Evolutionary conservation across 1,140 invertebrate genomes (phyloP), one percentile per base, ranked within the genome.

Genomic region (Drosophila mojavensis): DNA sequence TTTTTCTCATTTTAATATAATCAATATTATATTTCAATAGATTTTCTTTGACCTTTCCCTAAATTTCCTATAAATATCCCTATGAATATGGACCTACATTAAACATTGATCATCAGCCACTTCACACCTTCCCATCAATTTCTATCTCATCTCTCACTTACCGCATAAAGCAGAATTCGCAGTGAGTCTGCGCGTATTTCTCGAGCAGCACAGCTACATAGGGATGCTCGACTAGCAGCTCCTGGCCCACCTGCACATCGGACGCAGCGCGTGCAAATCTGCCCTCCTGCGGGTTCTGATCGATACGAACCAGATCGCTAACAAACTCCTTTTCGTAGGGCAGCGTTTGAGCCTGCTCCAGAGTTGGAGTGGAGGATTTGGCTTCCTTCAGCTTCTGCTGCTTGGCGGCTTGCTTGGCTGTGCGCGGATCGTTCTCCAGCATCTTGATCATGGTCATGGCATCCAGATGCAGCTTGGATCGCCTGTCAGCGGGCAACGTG

Each of bases 151-250:
- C 20, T 7, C n/a, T 43, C 4, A 51, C 89, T 91, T 93, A 95
- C 94, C 95, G 94, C 45, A 93, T 90, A 80, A 97, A 96, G 92
- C 98, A 99, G 74, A 96, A 93, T 76, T 97, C 95, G 92, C 94
- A 94, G 91, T 97, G 95, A n/a, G 94, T 95, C 74, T 94, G 93
- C 28, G 94, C 93, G 81, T 94, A 95, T 79, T 96, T 95, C 17
- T 94, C 94, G n/a, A 98, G 92, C 2, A 98, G 92, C 4, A 96
- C 95, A 0, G 95, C 94, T 63, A 95, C 95, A 79, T 95, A 95
- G 3, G 97, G 95, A 81, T 94, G 94, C 85, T 98, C 97, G 3
- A 95, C 92, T 0, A 95, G 92, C 28, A 98, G 78, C 53, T 95
- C 93, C 79, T 96, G 95, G 2, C 96, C 95, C 4, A 95, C 94